phyloP scores from a whole-genome alignment of 2,888 invertebrate genomes.

The Petrolisthes manimaculis region DNA sequence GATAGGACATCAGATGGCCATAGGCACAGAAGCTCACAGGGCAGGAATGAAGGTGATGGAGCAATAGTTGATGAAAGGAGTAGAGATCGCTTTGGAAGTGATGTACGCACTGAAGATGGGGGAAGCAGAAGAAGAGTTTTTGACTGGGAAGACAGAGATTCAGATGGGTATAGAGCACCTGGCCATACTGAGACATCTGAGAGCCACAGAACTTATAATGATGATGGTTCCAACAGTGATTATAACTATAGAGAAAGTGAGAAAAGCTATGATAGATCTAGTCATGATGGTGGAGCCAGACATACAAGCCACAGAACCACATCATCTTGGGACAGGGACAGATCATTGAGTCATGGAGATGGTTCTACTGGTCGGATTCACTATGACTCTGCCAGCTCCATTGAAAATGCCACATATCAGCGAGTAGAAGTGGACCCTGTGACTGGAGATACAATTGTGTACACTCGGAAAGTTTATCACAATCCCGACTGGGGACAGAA shows the following conservation, averaged over 20 bases:
- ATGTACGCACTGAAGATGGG: background rate
- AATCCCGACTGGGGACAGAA: constrained; percentile 29
- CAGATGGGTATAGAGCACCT: background rate
- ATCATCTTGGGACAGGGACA: background rate
- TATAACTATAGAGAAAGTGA: background rate
- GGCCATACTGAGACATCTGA: background rate
- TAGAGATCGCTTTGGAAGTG: background rate
- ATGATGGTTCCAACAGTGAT: background rate
- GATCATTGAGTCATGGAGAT: background rate
- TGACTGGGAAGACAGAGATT: constrained; percentile 20
- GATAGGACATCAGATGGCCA: background rate
- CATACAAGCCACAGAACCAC: no score
- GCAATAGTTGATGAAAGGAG: background rate
- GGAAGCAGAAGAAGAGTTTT: constrained; percentile 10
- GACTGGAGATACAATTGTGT: constrained; percentile 43
- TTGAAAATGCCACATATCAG: constrained; percentile 42
- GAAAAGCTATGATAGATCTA: background rate
- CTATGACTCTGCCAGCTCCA: constrained; percentile 18
- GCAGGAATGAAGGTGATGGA: constrained; percentile 21
- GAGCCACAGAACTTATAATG: background rate
- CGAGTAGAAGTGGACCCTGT: constrained; percentile 49
- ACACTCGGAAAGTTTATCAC: constrained; percentile 30
- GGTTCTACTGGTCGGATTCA: constrained; percentile 5
- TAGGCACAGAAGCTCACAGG: background rate
- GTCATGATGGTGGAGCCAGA: background rate